phyloP scores from a whole-genome alignment of 2,888 invertebrate species.

The Marasmarcha lunaedactyla region DNA sequence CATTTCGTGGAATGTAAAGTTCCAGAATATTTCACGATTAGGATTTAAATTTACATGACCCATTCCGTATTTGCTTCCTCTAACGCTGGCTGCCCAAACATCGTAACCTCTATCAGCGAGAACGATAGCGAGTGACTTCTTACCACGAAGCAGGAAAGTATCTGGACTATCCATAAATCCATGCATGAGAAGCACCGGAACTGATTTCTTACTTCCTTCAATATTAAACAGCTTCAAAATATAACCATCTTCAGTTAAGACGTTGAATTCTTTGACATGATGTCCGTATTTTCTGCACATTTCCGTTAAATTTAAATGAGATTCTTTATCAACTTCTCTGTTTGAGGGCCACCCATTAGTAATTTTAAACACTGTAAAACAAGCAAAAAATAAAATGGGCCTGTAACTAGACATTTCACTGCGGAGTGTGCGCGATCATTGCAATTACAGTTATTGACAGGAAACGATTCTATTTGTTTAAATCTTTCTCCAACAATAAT shows the following conservation, averaged over 20 bases:
- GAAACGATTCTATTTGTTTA: too few species aligned
- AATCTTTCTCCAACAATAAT: too few species aligned
- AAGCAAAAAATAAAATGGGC: too few species aligned
- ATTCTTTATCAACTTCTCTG: too few species aligned
- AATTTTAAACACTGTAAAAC: too few species aligned
- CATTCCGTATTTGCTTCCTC: slow-evolving; percentile 72
- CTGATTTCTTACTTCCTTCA: background rate
- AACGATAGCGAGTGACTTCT: slow-evolving; percentile 20
- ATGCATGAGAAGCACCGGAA: background rate
- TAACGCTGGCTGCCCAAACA: slow-evolving; percentile 32
- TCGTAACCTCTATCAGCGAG: slow-evolving; percentile 63
- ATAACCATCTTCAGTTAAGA: background rate
- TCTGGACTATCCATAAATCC: slow-evolving; percentile 25
- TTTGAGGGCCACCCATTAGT: too few species aligned
- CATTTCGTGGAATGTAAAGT: slow-evolving; percentile 76
- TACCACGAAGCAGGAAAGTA: slow-evolving; percentile 26
- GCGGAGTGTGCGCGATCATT: too few species aligned
- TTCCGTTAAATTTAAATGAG: too few species aligned
- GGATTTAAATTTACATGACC: slow-evolving; percentile 49
- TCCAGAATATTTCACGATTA: slow-evolving; percentile 46
- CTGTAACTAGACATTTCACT: too few species aligned
- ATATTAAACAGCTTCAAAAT: background rate
- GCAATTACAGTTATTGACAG: too few species aligned
- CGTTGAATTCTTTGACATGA: background rate
- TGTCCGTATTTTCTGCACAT: too few species aligned